A percentile compares a stretch with the other conserved stretches of the same genome.
Conservation (phyloP, 2,113 vertebrate species). For the Tachysurus fulvidraco region DNA sequence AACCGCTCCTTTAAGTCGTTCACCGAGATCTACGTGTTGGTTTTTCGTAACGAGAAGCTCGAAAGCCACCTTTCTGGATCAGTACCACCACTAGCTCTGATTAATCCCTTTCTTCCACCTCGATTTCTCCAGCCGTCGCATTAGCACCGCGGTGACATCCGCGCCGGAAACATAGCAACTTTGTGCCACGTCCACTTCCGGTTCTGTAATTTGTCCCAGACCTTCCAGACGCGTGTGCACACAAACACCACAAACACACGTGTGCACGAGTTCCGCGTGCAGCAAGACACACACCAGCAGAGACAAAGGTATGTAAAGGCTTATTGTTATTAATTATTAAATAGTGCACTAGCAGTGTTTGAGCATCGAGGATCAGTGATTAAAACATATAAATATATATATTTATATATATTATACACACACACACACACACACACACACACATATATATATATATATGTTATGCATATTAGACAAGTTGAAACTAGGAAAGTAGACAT, state of each 20-base stretch:
- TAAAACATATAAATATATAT: too few relatives aligned
- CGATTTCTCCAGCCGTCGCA: slow-evolving; percentile 45
- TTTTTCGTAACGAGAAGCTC: slow-evolving; percentile 33
- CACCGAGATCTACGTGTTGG: slow-evolving; percentile 38
- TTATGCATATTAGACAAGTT: too few relatives aligned
- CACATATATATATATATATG: too few relatives aligned
- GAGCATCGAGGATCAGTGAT: background rate
- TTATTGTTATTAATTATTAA: background rate
- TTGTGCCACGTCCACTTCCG: slow-evolving; percentile 81
- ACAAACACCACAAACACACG: background rate
- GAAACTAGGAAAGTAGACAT: too few relatives aligned
- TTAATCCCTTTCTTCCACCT: slow-evolving; percentile 69
- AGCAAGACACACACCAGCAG: background rate
- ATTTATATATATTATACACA: too few relatives aligned
- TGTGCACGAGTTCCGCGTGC: background rate
- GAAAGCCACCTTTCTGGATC: slow-evolving; percentile 61
- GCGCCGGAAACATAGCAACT: slow-evolving; percentile 72
- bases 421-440: too few relatives aligned
- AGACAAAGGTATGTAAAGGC: background rate
- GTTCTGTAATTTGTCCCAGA: slow-evolving; percentile 33
- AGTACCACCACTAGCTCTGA: slow-evolving; percentile 45
- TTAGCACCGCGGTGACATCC: slow-evolving; percentile 65
- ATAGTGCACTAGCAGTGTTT: background rate
- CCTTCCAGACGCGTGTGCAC: too few relatives aligned
- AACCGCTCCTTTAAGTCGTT: slow-evolving; percentile 46